Base-by-base conservation (phyloP, 2,797 vertebrate species). In the Oryzias dopingdopingensis region DNA sequence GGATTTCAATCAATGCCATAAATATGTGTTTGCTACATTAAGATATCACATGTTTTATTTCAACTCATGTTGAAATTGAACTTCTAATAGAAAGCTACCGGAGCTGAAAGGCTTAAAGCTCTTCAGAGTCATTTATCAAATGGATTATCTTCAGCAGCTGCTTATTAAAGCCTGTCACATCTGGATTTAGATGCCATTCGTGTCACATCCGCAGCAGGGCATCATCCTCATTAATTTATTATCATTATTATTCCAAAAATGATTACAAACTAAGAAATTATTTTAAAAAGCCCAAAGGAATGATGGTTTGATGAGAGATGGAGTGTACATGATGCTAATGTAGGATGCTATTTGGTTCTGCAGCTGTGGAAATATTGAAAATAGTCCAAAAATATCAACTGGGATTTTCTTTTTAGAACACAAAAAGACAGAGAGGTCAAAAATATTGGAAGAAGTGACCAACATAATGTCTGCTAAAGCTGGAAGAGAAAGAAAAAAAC, bases 101-200 rank as follows among this genome's bases (percentile, higher is more conserved):
- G 29, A 80, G 75, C 65, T 22, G 67, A 77, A 62, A 59, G 77
- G 68, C 78, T 82, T 81, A 84, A 64, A 74, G 74, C 72, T 24
- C 67, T 74, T 85, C 81, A 82, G 75, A 85, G 79, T 82, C 74
- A 82, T 80, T 84, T 83, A 87, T 89, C 77, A 71, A 59, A 52
- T 79, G 82, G 86, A 88, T 90, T 89, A 85, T 86, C 55, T 52
- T 77, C 77, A 86, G 67, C 80, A 84, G 77, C 78, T 85, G 82
- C 78, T 83, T 79, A 86, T 86, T 90, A 86, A 56, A 84, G 77
- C 65, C 81, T 70, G 52, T 81, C 77, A 81, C 81, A 85, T 88
- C 76, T 89, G 83, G 79, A 87, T 88, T 86, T 87, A 82, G 69
- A 8, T 66, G 65, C 66, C 73, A 85, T 86, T 88, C 82, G 72